Base-by-base conservation (phyloP, 2,797 vertebrate species). In the Rhinogobio ventralis region DNA sequence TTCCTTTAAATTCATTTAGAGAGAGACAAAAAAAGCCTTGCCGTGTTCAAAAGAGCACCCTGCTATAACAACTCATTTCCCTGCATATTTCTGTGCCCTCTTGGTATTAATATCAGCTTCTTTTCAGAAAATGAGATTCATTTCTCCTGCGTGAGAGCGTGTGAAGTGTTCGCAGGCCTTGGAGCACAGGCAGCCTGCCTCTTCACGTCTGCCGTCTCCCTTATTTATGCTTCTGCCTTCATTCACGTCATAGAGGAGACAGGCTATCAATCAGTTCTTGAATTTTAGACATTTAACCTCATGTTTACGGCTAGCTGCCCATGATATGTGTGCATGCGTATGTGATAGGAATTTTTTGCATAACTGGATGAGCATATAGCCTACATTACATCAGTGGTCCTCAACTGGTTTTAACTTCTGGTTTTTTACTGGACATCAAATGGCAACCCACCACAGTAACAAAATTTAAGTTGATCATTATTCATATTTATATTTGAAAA, bases 211-310 rank as follows among this genome's bases (percentile, higher is more conserved):
- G 81, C 68, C 84, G 36, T 60, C 69, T 76, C 84, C 84, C 60
- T 90, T 90, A 88, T 90, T 90, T 88, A 85, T 57, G 85, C 57
- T 36, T 80, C 78, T 85, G 85, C 66, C 80, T 91, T 92, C 88
- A 90, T 92, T 89, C 83, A 72, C 77, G 89, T 86, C 80, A 88
- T 71, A 78, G 69, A 80, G 87, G 81, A 86, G 84, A 90, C 92
- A 91, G 90, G 89, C 90, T 89, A 89, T 88, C 91, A 93, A 92
- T 93, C 93, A 92, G 87, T 89, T 80, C 87, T 88, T 86, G 89
- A 89, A 89, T 89, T 89, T 75, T 87, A 83, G 71, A 71, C 87
- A 86, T 88, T 64, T 39, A 87, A 88, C 85, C 74, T 90, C 25
- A 76, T 82, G 89, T 91, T 92, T 87, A 89, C 87, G 88, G 80